phyloP scores from a whole-genome alignment of 1,140 invertebrate genomes.

The Physella acuta region DNA sequence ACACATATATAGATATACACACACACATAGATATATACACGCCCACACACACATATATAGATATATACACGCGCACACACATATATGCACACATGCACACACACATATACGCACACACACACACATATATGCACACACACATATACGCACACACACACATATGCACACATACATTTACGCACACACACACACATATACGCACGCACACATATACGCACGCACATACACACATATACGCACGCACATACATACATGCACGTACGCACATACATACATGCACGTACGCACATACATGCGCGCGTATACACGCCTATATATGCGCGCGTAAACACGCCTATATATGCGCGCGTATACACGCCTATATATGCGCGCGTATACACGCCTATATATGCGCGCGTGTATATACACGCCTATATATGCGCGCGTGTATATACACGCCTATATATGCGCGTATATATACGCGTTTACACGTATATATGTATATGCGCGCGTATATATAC shows the following conservation, averaged over 20 bases:
- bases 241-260: conserved; percentile 13
- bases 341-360: no score
- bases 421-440: no score
- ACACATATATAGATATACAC: neutral
- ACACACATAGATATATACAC: neutral
- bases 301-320: conserved; percentile 15
- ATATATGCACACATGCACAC: neutral
- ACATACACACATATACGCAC: conserved; percentile 9
- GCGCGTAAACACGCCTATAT: neutral
- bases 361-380: no score
- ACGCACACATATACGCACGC: no score
- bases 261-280: conserved; percentile 13
- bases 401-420: no score
- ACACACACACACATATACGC: no score
- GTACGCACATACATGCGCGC: conserved; percentile 15
- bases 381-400: no score
- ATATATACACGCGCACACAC: neutral
- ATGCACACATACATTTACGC: no score
- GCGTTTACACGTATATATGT: no score
- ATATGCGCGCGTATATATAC: no score
- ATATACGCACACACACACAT: no score
- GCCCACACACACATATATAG: neutral
- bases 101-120: neutral
- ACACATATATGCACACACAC: neutral
- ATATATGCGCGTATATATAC: no score